Base-by-base conservation (phyloP, 2,797 vertebrate genomes). In the Myotis vivesi region DNA sequence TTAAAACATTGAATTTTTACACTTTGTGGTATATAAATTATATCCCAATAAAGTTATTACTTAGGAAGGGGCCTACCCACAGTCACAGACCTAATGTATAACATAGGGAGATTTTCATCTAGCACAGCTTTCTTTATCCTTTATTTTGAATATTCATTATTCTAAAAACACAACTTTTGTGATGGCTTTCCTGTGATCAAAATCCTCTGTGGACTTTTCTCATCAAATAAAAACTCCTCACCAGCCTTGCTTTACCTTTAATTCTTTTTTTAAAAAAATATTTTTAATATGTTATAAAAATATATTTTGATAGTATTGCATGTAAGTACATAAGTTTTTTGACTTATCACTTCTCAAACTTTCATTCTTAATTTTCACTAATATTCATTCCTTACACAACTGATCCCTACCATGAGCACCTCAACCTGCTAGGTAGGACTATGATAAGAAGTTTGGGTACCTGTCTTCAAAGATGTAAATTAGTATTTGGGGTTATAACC, bases 381-480 rank as follows among this genome's bases (percentile, higher is more conserved):
- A 75, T 75, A 89, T 68, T 86, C 7, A 49, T 88, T 59, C 38
- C 23, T 87, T 64, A 91, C 87, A 89, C n/a, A 84, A 66, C 23
- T 62, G 20, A 80, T 69, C 41, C 28, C 23, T 91, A 33, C 59
- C 10, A 86, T 20, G n/a, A 59, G 73, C 13, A 85, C 22, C n/a
- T 81, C 2, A 8, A 57, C 71, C 91, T 64, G 28, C 19, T 68
- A 80, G 9, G 46, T 59, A 59, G 25, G 25, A 94, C 23, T 19
- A 85, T 41, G 13, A 55, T 41, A 41, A 30, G 62, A 88, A 72
- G 38, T 85, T 68, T 75, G n/a, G 66, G 22, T 92, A 85, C 41
- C 19, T 80, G 33, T 92, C 36, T 57, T 62, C 15, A 92, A 76
- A 36, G n/a, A 76, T 87, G 89, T 69, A 69, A 92, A 92, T 15